These are phyloP conservation scores for Xiphorhynchus erythropygius DNA, from an alignment of 2,797 vertebrate species.

Conservation along the genomic window DNA sequence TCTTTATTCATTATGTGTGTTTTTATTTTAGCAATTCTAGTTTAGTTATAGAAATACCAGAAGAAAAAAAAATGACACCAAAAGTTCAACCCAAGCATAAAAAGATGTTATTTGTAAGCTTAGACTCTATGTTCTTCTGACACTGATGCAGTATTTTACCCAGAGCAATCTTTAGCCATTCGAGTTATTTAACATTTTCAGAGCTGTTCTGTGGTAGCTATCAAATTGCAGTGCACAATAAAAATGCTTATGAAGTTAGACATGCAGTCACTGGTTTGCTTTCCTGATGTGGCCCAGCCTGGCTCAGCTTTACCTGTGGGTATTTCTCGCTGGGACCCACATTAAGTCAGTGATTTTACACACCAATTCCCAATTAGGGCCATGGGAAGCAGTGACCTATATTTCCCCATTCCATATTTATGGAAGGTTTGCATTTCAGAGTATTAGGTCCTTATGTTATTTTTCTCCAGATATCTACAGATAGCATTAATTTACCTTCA, in stretches of 20 bases:
- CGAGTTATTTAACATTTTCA: neutral
- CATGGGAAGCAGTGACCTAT: slow-evolving; percentile 23
- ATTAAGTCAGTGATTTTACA: slow-evolving; percentile 23
- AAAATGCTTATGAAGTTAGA: neutral
- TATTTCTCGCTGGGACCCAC: neutral
- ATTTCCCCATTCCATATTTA: neutral
- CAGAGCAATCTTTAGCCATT: neutral
- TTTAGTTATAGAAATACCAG: neutral
- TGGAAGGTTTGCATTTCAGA: neutral
- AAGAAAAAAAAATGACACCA: neutral
- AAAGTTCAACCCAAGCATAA: neutral
- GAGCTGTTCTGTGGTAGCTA: neutral
- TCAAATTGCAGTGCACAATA: neutral
- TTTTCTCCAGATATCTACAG: neutral
- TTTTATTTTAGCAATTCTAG: neutral
- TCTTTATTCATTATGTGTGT: neutral
- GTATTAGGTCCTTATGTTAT: neutral
- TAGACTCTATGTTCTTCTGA: neutral
- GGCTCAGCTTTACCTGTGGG: neutral
- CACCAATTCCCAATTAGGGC: slow-evolving; percentile 8
- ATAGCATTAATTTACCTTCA: neutral
- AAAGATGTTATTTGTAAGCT: neutral
- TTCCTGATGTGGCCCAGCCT: neutral
- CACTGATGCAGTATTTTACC: neutral
- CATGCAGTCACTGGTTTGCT: neutral